Evolutionary conservation across 2,797 vertebrate genomes (phyloP).

Genomic region (Bradypodion ventrale): DNA sequence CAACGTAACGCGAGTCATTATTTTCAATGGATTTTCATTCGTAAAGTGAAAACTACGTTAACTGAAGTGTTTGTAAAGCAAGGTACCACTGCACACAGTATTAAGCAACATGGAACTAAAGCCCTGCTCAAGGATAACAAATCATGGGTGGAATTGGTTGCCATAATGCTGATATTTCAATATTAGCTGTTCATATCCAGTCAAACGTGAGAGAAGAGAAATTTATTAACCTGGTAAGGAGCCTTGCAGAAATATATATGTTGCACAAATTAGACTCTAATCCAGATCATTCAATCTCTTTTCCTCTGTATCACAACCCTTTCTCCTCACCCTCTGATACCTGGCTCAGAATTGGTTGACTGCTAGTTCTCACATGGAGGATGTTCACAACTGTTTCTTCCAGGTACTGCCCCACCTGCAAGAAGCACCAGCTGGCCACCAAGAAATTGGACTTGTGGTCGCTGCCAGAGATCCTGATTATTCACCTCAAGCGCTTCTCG

Average conservation of each 20-base stretch:
- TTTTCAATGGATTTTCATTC: too few relatives aligned
- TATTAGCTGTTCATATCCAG: not conserved
- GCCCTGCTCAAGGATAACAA: not conserved
- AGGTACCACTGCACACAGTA: too few relatives aligned
- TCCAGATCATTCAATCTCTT: not conserved
- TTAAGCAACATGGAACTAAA: too few relatives aligned
- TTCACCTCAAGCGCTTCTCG: constrained; percentile 90
- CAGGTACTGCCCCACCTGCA: constrained; percentile 90
- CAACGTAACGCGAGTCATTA: too few relatives aligned
- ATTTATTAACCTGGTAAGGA: not conserved
- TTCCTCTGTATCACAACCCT: not conserved
- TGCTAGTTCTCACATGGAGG: not conserved
- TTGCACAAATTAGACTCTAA: too few relatives aligned
- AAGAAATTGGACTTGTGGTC: constrained; percentile 92
- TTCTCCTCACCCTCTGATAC: too few relatives aligned
- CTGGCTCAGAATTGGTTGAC: not conserved
- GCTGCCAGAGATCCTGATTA: constrained; percentile 87
- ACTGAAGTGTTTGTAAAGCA: too few relatives aligned
- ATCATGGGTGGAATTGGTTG: not conserved
- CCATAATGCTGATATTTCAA: not conserved
- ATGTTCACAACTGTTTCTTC: not conserved
- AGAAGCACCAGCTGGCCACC: constrained; percentile 88
- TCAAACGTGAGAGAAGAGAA: not conserved
- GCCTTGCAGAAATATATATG: too few relatives aligned
- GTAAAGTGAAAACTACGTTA: too few relatives aligned